Base-by-base conservation (phyloP, 2,797 vertebrate species). In the Poeciliopsis turneri region DNA sequence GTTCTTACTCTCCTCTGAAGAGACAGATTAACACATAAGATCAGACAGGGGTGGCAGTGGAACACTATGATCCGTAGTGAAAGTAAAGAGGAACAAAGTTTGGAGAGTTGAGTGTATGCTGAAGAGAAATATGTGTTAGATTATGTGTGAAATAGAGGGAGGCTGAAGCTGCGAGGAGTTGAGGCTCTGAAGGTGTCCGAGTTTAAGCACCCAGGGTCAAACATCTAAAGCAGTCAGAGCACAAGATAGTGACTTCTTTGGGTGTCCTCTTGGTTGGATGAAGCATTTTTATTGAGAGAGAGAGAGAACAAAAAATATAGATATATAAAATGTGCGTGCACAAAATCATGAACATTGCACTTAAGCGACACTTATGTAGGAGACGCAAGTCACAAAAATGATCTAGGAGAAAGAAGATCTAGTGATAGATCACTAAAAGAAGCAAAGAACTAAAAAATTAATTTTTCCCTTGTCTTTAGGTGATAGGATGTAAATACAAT, bases 401-500 rank as follows among this genome's bases (percentile, higher is more conserved):
- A 69, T n/a, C 39, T n/a, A 20, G 23, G 36, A 25, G 66, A 43
- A 68, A 39, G 39, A 18, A 69, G 11, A 43, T 43, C 66, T 36
- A 68, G 12, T 41, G 39, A 13, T n/a, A n/a, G 23, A 69, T 25
- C 23, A 3, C 23, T 41, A 43, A 43, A 69, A 12, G 23, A 25
- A 43, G 39, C 0, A 69, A n/a, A 20, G 12, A 23, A 41, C 20
- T 68, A n/a, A 23, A 39, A 23, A 39, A 23, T 1, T 43, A 13
- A 7, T 5, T 25, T 5, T 13, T 69, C 10, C 20, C 13, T 43
- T 43, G 66, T 69, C 66, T 43, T 41, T n/a, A 23, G 23, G 71
- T 20, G 68, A 70, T 71, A 1, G 78, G 78, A 70, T 74, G 45
- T 41, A 76, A 74, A 76, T 66, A 53, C 45, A 55, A 0, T 25